phyloP scores from a whole-genome alignment of 2,888 invertebrate genomes.

The Hypercompe scribonia region DNA sequence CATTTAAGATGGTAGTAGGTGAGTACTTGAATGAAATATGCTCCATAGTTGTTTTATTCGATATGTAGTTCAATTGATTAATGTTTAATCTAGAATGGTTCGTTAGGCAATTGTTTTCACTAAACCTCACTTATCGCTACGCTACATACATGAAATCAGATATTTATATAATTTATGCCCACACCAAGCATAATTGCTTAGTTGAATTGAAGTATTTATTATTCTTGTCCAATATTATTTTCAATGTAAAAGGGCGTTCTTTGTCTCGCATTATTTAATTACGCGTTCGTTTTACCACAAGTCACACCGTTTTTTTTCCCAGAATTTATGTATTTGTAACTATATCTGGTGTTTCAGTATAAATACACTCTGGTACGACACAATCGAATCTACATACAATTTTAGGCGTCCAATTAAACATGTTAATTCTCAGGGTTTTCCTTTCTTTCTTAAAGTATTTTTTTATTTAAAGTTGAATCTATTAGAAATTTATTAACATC shows the following conservation, averaged over 20 bases:
- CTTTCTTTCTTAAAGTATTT: too few relatives aligned
- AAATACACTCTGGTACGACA: background rate
- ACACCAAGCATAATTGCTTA: background rate
- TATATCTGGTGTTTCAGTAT: background rate
- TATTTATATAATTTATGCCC: background rate
- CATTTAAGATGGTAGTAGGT: background rate
- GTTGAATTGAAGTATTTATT: background rate
- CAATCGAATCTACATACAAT: background rate
- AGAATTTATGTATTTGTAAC: background rate
- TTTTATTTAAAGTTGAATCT: too few relatives aligned
- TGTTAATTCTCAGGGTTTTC: too few relatives aligned
- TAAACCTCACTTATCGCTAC: background rate
- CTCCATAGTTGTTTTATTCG: background rate
- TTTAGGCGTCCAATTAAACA: background rate
- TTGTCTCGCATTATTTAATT: background rate
- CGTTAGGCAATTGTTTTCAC: constrained; percentile 11
- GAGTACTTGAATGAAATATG: background rate
- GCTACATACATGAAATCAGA: background rate
- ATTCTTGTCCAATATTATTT: background rate
- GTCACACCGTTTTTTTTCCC: background rate
- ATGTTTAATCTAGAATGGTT: constrained; percentile 7
- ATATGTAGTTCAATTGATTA: background rate
- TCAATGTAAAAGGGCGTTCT: background rate
- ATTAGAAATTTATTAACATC: too few relatives aligned
- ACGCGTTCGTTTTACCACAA: background rate